A percentile compares a stretch with the other conserved stretches of the same genome.
Evolutionary conservation across 2,797 vertebrate genomes (phyloP).

Genomic region (Sebastes reedi): DNA sequence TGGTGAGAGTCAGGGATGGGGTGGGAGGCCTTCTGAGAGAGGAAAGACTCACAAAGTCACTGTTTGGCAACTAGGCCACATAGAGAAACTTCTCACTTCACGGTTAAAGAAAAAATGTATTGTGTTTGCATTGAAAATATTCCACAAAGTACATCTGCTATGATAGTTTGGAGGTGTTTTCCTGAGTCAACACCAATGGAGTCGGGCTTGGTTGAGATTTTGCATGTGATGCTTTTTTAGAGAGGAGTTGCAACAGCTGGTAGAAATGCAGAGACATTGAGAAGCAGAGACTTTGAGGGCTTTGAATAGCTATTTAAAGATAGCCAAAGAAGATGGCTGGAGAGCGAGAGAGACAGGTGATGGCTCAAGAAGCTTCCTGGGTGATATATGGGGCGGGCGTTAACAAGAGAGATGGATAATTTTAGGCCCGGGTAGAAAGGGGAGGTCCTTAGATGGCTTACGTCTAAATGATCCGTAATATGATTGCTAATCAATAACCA

Average conservation of each 20-base stretch:
- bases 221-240: conserved; percentile 58
- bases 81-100: not conserved
- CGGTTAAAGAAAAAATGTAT: not conserved
- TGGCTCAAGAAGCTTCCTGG: conserved; percentile 79
- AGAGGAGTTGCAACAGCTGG: conserved; percentile 74
- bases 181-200: not conserved
- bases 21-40: conserved; percentile 8
- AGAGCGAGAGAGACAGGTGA: conserved; percentile 83
- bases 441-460: conserved; percentile 58
- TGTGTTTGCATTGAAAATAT: conserved; percentile 12
- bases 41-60: not conserved
- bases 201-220: conserved; percentile 10
- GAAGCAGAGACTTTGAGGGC: conserved; percentile 79
- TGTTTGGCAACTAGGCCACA: not conserved
- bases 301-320: conserved; percentile 83
- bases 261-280: conserved; percentile 76
- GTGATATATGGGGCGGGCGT: conserved; percentile 76
- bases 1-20: conserved; percentile 82
- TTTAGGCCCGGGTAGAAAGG: conserved; percentile 66
- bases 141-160: not conserved
- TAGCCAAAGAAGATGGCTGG: conserved; percentile 71
- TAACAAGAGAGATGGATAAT: conserved; percentile 70
- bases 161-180: not conserved
- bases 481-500: conserved; percentile 65
- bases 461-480: conserved; percentile 39